phyloP scores from a whole-genome alignment of 2,888 invertebrate species.

The Dioctria rufipes region DNA sequence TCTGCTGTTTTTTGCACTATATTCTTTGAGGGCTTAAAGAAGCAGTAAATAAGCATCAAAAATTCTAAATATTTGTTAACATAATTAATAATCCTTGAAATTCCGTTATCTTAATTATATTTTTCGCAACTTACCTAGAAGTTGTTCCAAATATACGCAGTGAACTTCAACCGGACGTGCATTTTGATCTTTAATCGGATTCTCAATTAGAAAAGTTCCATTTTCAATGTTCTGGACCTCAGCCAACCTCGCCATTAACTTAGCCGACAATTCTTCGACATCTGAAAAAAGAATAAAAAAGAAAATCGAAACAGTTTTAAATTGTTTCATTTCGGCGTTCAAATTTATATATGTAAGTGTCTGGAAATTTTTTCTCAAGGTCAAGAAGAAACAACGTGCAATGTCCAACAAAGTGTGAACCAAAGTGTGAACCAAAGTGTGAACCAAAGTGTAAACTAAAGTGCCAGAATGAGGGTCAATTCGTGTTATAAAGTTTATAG shows the following conservation, averaged over 20 bases:
- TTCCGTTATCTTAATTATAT: neutral
- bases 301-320: neutral
- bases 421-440: no score
- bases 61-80: no score
- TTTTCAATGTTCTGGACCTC: conserved; percentile 71
- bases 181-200: conserved; percentile 66
- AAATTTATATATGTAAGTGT: neutral
- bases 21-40: no score
- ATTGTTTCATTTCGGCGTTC: neutral
- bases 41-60: no score
- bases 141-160: conserved; percentile 62
- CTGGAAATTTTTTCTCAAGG: neutral
- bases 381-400: neutral
- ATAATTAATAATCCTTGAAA: no score
- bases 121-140: conserved; percentile 59
- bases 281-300: conserved; percentile 62
- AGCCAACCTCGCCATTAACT: conserved; percentile 71
- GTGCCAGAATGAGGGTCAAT: no score
- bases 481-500: no score
- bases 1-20: no score
- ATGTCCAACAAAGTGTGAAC: no score
- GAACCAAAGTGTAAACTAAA: no score
- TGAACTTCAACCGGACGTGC: conserved; percentile 61
- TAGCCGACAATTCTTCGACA: conserved; percentile 72
- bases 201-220: conserved; percentile 71